A percentile compares a stretch with the other conserved stretches of the same genome.
Conservation (phyloP, 30 jellyfish, hydroid and myxozoan genomes). For the Chironex yamaguchii region DNA sequence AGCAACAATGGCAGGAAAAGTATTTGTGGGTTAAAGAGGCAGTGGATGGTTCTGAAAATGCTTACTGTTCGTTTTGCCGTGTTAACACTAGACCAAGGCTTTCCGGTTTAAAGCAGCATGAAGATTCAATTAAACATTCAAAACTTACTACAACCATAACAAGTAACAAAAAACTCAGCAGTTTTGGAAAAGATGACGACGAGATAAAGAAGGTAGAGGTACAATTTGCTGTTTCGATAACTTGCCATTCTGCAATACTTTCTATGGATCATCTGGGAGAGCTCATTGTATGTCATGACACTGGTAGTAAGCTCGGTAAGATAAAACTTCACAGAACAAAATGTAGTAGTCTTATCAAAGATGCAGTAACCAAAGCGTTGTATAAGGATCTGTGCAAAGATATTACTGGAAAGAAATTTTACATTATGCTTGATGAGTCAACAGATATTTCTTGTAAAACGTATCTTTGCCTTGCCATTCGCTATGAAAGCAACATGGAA, state of each 20-base stretch:
- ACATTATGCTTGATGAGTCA: conserved; percentile 7
- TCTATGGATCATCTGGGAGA: conserved; percentile 60
- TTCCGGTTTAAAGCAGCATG: conserved; percentile 44
- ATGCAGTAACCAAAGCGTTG: conserved; percentile 41
- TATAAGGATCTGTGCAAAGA: conserved; percentile 30
- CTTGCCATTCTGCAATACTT: conserved; percentile 67
- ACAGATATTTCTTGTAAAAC: conserved; percentile 28
- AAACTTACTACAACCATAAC: conserved; percentile 33
- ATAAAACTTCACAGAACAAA: conserved; percentile 41
- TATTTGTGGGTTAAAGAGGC: conserved; percentile 57
- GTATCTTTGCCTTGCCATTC: conserved; percentile 38
- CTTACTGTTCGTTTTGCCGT: conserved; percentile 56
- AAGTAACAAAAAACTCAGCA: not conserved
- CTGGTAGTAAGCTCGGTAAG: conserved; percentile 28
- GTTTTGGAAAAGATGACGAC: conserved; percentile 27
- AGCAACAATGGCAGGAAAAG: conserved; percentile 47
- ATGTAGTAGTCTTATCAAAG: conserved; percentile 20
- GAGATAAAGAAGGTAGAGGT: conserved; percentile 47
- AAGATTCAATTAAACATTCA: conserved; percentile 43
- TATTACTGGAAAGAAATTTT: conserved; percentile 19
- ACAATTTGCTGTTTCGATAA: conserved; percentile 62
- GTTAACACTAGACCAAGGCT: conserved; percentile 34
- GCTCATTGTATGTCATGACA: conserved; percentile 1
- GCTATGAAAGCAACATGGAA: too few species aligned
- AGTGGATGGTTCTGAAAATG: conserved; percentile 67